phyloP scores from a whole-genome alignment of 2,888 invertebrate species.

The Rutpela maculata region DNA sequence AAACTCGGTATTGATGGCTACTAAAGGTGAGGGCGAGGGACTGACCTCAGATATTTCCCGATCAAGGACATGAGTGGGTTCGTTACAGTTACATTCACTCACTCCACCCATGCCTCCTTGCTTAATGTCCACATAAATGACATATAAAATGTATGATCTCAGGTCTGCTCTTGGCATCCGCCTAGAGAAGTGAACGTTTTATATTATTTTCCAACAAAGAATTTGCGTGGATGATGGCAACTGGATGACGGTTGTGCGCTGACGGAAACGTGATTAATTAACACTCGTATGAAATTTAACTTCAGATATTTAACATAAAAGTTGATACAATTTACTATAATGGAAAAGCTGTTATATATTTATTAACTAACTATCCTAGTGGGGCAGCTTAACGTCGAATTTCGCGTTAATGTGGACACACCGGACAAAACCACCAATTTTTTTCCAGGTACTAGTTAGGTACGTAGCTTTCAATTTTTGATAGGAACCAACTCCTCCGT shows the following conservation, averaged over 20 bases:
- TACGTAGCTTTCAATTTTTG: too few species aligned
- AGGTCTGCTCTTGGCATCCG: slow-evolving; percentile 31
- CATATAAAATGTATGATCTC: slow-evolving; percentile 27
- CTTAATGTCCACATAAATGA: slow-evolving; percentile 28
- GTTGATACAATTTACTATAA: too few species aligned
- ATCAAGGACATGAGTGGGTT: slow-evolving; percentile 64
- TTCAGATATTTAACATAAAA: background rate
- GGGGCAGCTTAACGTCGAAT: too few species aligned
- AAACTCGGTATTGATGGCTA: slow-evolving; percentile 31
- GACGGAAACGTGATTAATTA: slow-evolving; percentile 34
- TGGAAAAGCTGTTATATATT: too few species aligned
- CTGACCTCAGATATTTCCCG: slow-evolving; percentile 75
- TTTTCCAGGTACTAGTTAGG: too few species aligned
- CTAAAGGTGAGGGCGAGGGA: slow-evolving; percentile 74
- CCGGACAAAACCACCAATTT: too few species aligned
- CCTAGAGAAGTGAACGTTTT: slow-evolving; percentile 49
- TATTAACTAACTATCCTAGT: too few species aligned
- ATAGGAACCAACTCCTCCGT: too few species aligned
- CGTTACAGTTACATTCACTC: slow-evolving; percentile 66
- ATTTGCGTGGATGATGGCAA: slow-evolving; percentile 48
- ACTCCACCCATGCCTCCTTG: slow-evolving; percentile 59
- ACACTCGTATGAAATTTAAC: background rate
- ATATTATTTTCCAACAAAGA: slow-evolving; percentile 40
- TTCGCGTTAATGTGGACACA: too few species aligned
- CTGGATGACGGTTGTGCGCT: slow-evolving; percentile 3